Percentiles rank a stretch among this genome's conserved stretches.
These are phyloP conservation scores for Caenorhabditis inopinata DNA, from an alignment of 1,140 invertebrate species.

Conservation along the genomic window DNA sequence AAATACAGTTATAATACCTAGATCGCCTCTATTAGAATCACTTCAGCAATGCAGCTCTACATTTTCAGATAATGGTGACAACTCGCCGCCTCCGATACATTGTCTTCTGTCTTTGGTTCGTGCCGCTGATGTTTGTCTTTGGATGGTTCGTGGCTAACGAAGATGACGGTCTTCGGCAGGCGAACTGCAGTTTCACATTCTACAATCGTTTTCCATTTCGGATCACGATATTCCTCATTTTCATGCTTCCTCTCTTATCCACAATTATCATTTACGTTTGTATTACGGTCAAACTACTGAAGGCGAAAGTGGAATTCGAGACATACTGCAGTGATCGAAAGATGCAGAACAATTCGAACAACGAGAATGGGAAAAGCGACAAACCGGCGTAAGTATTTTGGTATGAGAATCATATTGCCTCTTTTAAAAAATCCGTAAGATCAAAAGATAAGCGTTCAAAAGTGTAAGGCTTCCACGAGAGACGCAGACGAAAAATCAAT, in stretches of 20 bases:
- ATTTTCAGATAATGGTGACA: conserved; percentile 56
- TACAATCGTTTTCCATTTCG: conserved; percentile 59
- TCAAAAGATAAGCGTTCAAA: no score
- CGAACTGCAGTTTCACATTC: conserved; percentile 49
- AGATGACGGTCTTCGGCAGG: conserved; percentile 34
- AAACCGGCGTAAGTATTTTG: no score
- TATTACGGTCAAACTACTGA: conserved; percentile 52
- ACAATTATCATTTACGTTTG: conserved; percentile 54
- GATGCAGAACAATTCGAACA: not conserved
- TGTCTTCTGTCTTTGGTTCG: conserved; percentile 51
- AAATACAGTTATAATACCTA: no score
- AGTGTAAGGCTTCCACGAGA: no score
- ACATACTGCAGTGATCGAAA: not conserved
- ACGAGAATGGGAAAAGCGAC: not conserved
- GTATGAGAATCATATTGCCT: no score
- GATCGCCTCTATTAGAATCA: no score
- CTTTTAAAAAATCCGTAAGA: no score
- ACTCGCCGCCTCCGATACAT: conserved; percentile 53
- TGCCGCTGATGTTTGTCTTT: conserved; percentile 49
- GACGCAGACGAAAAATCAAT: no score
- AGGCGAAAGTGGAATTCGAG: conserved; percentile 57
- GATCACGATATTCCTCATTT: conserved; percentile 55
- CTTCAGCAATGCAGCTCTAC: not conserved
- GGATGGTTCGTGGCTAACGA: conserved; percentile 41
- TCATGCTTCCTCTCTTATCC: conserved; percentile 53